A percentile compares a stretch with the other conserved stretches of the same genome.
Conservation (phyloP, 2,113 vertebrate genomes). For the Pristiophorus japonicus region DNA sequence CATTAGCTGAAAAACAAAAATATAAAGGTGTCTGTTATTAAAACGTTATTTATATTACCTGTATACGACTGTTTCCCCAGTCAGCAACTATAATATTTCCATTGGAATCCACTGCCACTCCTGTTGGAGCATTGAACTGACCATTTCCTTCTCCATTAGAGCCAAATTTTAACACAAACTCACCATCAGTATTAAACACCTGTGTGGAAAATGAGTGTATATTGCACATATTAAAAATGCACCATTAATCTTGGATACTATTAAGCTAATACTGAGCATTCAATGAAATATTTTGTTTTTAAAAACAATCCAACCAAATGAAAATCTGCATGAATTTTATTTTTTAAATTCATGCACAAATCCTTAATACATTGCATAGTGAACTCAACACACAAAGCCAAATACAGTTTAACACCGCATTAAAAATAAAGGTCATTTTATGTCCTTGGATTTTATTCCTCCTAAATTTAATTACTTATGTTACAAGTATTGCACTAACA, state of each 20-base stretch:
- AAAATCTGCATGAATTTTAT: not conserved
- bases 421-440: not conserved
- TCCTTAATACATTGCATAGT: not conserved
- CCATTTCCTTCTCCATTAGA: constrained; percentile 96
- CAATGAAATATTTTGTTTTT: not conserved
- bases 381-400: not conserved
- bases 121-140: constrained; percentile 95
- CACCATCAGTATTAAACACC: constrained; percentile 96
- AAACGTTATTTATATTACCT: constrained; percentile 59
- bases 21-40: not conserved
- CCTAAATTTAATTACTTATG: not conserved
- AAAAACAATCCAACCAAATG: not conserved
- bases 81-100: constrained; percentile 97
- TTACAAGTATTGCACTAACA: not conserved
- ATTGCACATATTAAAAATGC: not conserved
- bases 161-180: constrained; percentile 92
- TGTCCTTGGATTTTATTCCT: not conserved
- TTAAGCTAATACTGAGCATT: not conserved
- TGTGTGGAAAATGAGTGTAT: constrained; percentile 46
- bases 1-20: not conserved
- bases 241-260: not conserved
- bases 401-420: not conserved
- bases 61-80: constrained; percentile 97
- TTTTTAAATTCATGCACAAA: not conserved
- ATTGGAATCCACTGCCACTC: constrained; percentile 89